Evolutionary conservation across 2,888 invertebrate genomes (phyloP).

Genomic region (Oxytorus armatus): DNA sequence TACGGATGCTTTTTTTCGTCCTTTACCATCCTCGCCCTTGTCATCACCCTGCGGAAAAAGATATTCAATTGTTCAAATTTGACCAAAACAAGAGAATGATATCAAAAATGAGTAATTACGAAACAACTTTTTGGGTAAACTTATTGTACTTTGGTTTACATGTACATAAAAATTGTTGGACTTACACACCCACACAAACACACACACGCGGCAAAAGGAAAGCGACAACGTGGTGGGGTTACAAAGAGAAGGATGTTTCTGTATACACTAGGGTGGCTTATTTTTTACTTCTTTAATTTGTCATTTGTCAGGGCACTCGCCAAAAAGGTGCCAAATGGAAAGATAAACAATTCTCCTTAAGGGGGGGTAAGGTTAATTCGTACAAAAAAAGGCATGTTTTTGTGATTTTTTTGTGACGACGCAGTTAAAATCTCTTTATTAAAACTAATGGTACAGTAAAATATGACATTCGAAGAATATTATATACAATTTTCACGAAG

Average conservation of each 20-base stretch:
- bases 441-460: too few relatives aligned
- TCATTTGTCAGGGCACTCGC: too few relatives aligned
- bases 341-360: too few relatives aligned
- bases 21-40: conserved; percentile 87
- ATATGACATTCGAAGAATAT: too few relatives aligned
- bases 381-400: too few relatives aligned
- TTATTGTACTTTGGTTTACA: conserved; percentile 14
- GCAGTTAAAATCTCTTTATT: too few relatives aligned
- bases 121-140: conserved; percentile 2
- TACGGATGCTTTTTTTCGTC: conserved; percentile 91
- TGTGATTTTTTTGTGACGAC: too few relatives aligned
- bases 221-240: conserved; percentile 14
- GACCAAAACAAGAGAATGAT: not conserved
- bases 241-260: not conserved
- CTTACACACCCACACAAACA: not conserved
- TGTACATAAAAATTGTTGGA: not conserved
- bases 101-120: not conserved
- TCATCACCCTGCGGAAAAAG: conserved; percentile 80
- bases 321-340: too few relatives aligned
- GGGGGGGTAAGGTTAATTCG: too few relatives aligned
- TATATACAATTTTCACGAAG: too few relatives aligned
- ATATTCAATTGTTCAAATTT: conserved; percentile 4
- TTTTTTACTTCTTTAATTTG: too few relatives aligned
- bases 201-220: conserved; percentile 20
- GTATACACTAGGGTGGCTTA: too few relatives aligned